Evolutionary conservation across 2,888 invertebrate genomes (phyloP).

Genomic region (Tetragonula carbonaria): DNA sequence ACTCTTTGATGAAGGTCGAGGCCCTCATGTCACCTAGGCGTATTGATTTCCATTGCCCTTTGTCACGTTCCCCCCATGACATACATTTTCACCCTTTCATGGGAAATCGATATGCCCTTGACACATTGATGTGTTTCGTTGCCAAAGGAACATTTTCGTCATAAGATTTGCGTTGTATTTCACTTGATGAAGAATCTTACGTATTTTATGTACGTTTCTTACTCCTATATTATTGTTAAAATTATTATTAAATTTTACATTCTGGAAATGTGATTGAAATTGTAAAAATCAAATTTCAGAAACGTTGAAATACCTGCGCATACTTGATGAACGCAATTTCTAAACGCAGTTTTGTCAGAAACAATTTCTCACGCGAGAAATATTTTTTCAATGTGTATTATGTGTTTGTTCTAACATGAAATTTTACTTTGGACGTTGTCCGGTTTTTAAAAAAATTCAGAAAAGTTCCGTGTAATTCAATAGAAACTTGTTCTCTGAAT

Average conservation of each 20-base stretch:
- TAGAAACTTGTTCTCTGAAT: too few relatives aligned
- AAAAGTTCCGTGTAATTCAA: too few relatives aligned
- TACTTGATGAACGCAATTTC: too few relatives aligned
- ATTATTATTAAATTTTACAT: not conserved
- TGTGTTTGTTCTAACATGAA: too few relatives aligned
- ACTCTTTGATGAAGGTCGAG: not conserved
- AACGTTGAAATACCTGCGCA: too few relatives aligned
- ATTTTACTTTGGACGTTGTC: too few relatives aligned
- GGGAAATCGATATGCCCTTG: not conserved
- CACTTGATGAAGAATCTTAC: not conserved
- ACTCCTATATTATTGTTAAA: not conserved
- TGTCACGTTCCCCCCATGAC: not conserved
- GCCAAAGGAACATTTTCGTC: not conserved
- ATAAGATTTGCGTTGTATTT: not conserved
- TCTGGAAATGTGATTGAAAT: not conserved
- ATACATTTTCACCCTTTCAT: conserved; percentile 1
- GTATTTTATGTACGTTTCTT: not conserved
- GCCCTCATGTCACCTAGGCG: not conserved
- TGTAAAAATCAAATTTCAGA: not conserved
- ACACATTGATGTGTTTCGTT: not conserved
- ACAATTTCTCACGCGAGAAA: too few relatives aligned
- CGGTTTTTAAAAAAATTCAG: too few relatives aligned
- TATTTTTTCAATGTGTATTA: too few relatives aligned
- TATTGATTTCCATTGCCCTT: conserved; percentile 2
- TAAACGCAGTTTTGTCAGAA: too few relatives aligned